Evolutionary conservation across 2,113 vertebrate species (phyloP).

Genomic region (Prolemur simus): DNA sequence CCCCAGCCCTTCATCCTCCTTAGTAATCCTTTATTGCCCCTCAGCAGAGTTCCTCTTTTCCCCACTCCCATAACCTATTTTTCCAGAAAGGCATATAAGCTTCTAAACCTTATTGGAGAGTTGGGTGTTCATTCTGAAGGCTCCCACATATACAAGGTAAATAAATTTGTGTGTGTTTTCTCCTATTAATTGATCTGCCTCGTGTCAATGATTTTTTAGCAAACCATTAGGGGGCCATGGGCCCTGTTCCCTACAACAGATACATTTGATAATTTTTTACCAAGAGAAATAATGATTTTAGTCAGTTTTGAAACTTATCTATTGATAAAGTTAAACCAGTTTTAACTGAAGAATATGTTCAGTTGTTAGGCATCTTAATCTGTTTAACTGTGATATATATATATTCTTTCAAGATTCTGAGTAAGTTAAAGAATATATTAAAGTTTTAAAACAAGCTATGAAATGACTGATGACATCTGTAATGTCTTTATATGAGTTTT

Average conservation of each 20-base stretch:
- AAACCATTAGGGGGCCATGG: no score
- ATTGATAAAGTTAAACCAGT: not conserved
- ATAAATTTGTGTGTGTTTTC: no score
- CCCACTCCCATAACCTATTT: no score
- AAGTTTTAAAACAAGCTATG: slow-evolving; percentile 18
- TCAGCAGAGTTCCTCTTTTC: no score
- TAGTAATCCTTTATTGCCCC: no score
- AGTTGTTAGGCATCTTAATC: not conserved
- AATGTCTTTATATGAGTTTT: not conserved
- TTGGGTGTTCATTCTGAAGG: no score
- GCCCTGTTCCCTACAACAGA: not conserved
- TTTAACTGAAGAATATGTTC: not conserved
- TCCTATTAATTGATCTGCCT: no score
- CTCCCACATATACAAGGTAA: no score
- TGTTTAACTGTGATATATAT: not conserved
- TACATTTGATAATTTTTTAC: not conserved
- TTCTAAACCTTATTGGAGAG: no score
- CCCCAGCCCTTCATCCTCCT: no score
- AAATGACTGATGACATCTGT: not conserved
- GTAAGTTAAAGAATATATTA: not conserved
- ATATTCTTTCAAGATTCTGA: not conserved
- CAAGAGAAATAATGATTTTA: not conserved
- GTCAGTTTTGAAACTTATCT: slow-evolving; percentile 1
- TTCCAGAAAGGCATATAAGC: no score
- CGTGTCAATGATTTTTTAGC: no score